These are phyloP conservation scores for Genyomyrus donnyi DNA, from an alignment of 2,113 vertebrate species.

Conservation along the genomic window DNA sequence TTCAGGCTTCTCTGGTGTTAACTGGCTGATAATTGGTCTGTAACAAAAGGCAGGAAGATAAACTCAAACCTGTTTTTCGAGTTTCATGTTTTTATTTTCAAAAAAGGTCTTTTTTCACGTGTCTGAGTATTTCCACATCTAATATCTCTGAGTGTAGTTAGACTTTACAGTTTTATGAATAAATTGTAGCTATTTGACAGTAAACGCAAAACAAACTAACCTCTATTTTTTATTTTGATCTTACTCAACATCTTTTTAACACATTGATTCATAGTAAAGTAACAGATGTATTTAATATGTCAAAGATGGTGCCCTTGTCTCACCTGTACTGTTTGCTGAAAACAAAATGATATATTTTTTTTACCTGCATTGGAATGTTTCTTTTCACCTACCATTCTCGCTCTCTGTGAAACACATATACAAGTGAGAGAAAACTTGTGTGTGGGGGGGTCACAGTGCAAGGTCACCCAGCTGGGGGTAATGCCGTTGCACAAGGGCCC, in stretches of 20 bases:
- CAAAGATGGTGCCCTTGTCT: not conserved
- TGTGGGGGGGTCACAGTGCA: not conserved
- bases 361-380: not conserved
- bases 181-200: not conserved
- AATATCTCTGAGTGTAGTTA: not conserved
- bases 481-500: not conserved
- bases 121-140: not conserved
- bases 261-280: not conserved
- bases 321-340: not conserved
- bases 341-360: not conserved
- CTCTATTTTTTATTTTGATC: not conserved
- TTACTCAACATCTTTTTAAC: not conserved
- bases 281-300: not conserved
- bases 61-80: not conserved
- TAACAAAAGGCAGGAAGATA: not conserved
- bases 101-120: not conserved
- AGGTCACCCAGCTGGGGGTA: not conserved
- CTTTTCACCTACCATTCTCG: not conserved
- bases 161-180: not conserved
- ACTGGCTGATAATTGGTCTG: not conserved
- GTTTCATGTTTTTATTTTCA: not conserved
- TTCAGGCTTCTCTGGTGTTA: not conserved
- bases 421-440: not conserved
- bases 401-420: not conserved
- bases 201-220: not conserved